Conservation (phyloP, 2,113 vertebrate species). For the Nansenia antarctica region DNA sequence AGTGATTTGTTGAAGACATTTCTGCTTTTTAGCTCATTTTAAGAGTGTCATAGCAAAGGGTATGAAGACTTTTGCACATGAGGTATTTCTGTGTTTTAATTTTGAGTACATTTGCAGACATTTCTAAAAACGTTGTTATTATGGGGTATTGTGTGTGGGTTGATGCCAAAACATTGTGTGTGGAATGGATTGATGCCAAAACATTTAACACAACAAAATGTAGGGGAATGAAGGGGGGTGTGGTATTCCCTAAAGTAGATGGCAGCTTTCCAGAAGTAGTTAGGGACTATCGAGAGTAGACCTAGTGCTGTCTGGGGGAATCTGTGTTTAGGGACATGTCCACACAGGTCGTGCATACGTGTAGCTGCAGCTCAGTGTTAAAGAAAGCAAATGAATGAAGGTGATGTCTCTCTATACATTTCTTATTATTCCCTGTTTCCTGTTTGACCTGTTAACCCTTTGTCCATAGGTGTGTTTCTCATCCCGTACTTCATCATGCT, state of each 20-base stretch:
- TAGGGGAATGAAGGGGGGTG: not conserved
- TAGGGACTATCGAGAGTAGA: not conserved
- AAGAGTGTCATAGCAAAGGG: no score
- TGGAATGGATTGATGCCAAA: no score
- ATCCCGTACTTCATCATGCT: slow-evolving; percentile 85
- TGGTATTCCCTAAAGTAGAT: no score
- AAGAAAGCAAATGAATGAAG: not conserved
- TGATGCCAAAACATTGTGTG: no score
- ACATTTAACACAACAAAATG: no score
- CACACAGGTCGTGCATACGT: not conserved
- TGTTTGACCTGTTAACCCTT: not conserved
- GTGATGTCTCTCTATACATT: not conserved
- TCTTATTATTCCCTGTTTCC: not conserved
- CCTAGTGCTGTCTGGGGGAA: not conserved
- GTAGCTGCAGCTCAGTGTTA: not conserved
- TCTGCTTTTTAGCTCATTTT: no score
- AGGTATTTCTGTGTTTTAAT: no score
- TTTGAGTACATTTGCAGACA: no score
- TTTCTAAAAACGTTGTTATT: no score
- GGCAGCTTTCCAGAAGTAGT: not conserved
- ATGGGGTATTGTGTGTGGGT: no score
- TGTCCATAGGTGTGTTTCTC: slow-evolving; percentile 78
- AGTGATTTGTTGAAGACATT: no score
- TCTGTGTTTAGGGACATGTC: not conserved
- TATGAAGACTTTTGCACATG: no score